phyloP scores from a whole-genome alignment of 1,140 invertebrate species.

The Heliconius hewitsoni region DNA sequence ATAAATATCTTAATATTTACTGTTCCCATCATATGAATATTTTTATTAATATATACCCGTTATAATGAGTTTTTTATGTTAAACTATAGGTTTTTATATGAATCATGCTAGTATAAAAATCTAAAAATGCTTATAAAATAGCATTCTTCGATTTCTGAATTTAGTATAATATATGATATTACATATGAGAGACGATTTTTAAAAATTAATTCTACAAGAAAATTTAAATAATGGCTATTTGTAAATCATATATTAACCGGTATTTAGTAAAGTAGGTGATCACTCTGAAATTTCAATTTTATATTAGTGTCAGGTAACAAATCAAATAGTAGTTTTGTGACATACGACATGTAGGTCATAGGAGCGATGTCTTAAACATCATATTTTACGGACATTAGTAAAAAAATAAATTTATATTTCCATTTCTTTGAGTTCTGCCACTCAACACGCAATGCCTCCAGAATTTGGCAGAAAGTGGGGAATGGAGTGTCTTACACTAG shows the following conservation, averaged over 20 bases:
- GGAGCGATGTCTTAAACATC: background rate
- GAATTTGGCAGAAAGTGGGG: no score
- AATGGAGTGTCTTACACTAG: no score
- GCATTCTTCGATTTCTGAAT: constrained; percentile 17
- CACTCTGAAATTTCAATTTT: background rate
- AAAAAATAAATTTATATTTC: no score
- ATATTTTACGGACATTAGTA: background rate
- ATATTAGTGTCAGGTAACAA: background rate
- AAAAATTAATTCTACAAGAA: background rate
- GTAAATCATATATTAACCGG: background rate
- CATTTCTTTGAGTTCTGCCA: no score
- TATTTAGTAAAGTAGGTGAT: background rate
- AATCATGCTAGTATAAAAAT: background rate
- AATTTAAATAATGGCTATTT: constrained; percentile 1
- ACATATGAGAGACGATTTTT: background rate
- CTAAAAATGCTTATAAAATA: constrained; percentile 11
- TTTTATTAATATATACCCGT: constrained; percentile 8
- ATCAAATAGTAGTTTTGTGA: background rate
- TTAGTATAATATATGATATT: background rate
- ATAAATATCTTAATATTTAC: constrained; percentile 11
- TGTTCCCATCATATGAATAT: constrained; percentile 6
- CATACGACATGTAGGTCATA: background rate
- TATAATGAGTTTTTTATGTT: constrained; percentile 22
- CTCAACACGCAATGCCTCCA: no score
- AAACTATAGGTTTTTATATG: constrained; percentile 16